phyloP scores from a whole-genome alignment of 1,140 invertebrate genomes.

The Apocrypta bakeri region DNA sequence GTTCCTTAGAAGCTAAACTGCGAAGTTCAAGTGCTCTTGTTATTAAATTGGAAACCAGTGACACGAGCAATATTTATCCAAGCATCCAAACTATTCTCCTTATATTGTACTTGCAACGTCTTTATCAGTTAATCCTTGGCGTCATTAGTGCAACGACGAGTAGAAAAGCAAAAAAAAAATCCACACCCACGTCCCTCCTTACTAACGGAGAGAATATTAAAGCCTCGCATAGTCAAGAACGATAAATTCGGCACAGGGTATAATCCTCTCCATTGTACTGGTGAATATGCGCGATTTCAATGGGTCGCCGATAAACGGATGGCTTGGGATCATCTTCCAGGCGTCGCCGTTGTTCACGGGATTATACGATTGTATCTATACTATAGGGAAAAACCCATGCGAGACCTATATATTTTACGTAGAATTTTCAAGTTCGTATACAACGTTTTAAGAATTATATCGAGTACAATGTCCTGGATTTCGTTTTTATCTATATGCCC shows the following conservation, averaged over 20 bases:
- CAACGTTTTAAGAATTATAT: neutral
- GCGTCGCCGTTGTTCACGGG: neutral
- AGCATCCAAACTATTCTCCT: neutral
- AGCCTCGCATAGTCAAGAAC: neutral
- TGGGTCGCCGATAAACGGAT: neutral
- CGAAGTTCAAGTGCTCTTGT: too few species aligned
- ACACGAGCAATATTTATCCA: too few species aligned
- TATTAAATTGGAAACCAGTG: neutral
- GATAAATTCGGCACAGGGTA: neutral
- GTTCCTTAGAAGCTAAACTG: too few species aligned
- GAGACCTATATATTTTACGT: too few species aligned
- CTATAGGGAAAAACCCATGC: neutral
- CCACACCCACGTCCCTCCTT: too few species aligned
- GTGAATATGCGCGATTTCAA: neutral
- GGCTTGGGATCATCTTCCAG: neutral
- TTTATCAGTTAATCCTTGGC: neutral
- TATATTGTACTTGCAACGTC: too few species aligned
- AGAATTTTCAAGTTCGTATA: too few species aligned
- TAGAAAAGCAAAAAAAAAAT: too few species aligned
- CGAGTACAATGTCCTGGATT: neutral
- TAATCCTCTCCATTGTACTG: neutral
- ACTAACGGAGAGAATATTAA: neutral
- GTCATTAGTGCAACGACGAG: neutral
- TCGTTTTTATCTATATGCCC: too few species aligned
- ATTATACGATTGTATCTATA: neutral